A percentile compares a stretch with the other conserved stretches of the same genome.
These are phyloP conservation scores for Argyrosomus japonicus DNA, from an alignment of 2,113 vertebrate species.

Conservation along the genomic window DNA sequence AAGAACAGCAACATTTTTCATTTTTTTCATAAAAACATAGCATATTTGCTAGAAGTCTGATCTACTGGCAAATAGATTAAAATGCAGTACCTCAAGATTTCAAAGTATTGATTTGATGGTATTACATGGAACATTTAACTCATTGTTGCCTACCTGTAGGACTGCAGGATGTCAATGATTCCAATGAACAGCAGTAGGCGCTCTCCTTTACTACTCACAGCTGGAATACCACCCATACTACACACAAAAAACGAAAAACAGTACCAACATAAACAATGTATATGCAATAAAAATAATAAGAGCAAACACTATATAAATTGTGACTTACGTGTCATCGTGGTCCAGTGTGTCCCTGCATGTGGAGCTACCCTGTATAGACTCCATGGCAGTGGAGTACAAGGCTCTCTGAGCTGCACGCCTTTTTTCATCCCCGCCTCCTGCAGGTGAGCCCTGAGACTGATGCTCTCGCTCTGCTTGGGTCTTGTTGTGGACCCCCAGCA, in stretches of 20 bases:
- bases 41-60: neutral
- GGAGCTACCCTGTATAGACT: constrained; percentile 96
- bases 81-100: neutral
- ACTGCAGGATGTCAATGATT: constrained; percentile 98
- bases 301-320: neutral
- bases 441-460: constrained; percentile 88
- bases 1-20: neutral
- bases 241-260: constrained; percentile 48
- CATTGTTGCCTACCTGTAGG: constrained; percentile 88
- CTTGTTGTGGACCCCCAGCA: constrained; percentile 95
- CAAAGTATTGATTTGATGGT: neutral
- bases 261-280: neutral
- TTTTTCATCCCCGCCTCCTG: constrained; percentile 88
- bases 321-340: constrained; percentile 91
- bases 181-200: constrained; percentile 94
- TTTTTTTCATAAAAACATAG: neutral
- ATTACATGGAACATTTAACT: neutral
- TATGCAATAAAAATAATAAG: neutral
- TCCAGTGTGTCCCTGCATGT: constrained; percentile 92
- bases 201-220: constrained; percentile 92
- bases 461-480: constrained; percentile 91
- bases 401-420: constrained; percentile 91
- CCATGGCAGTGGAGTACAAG: constrained; percentile 97
- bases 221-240: constrained; percentile 98
- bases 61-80: neutral